Conservation (phyloP, 2,888 invertebrate species). For the Galeopsomyia nigrocyanea region DNA sequence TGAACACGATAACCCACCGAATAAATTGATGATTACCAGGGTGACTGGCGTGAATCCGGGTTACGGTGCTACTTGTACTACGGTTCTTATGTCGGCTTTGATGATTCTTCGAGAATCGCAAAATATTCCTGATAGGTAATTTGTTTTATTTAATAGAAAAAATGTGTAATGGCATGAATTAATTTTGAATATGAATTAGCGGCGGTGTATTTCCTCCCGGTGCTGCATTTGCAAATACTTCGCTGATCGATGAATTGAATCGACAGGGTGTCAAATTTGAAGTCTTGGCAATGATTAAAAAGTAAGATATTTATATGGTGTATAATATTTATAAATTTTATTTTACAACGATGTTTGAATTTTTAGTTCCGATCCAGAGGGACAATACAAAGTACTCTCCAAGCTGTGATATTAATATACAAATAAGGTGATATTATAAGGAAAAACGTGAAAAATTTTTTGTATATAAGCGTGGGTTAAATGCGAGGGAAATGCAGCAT, state of each 20-base stretch:
- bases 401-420: too few species aligned
- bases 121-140: slow-evolving; percentile 82
- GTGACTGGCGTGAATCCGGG: slow-evolving; percentile 82
- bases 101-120: slow-evolving; percentile 81
- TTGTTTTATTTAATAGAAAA: slow-evolving; percentile 45
- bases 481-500: too few species aligned
- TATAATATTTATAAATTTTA: too few species aligned
- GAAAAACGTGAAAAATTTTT: too few species aligned
- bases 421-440: too few species aligned
- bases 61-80: slow-evolving; percentile 85
- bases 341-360: too few species aligned
- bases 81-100: slow-evolving; percentile 80
- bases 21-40: slow-evolving; percentile 76
- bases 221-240: slow-evolving; percentile 86
- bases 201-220: slow-evolving; percentile 92
- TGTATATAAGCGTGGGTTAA: too few species aligned
- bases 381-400: too few species aligned
- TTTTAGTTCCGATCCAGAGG: too few species aligned
- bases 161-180: too few species aligned
- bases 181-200: slow-evolving; percentile 66
- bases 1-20: slow-evolving; percentile 73
- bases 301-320: slow-evolving; percentile 37
- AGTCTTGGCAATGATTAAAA: slow-evolving; percentile 67
- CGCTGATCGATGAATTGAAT: slow-evolving; percentile 80
- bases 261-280: slow-evolving; percentile 82